Conservation (phyloP, 2,797 vertebrate genomes). For the Hirundo rustica region DNA sequence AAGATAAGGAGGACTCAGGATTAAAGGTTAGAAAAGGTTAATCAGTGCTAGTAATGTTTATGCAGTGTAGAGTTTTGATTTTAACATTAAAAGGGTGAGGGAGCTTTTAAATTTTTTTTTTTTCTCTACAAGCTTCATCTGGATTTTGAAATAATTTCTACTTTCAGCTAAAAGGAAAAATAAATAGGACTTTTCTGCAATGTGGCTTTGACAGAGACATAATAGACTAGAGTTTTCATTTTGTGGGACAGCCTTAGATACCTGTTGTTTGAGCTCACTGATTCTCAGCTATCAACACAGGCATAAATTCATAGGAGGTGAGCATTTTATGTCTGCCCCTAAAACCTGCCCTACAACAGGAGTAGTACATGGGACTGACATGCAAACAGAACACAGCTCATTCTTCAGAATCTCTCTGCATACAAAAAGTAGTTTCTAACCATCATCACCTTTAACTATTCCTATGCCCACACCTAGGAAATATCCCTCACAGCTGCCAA, state of each 20-base stretch:
- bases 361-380: neutral
- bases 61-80: neutral
- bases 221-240: neutral
- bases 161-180: neutral
- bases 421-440: neutral
- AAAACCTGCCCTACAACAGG: neutral
- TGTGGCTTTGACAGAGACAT: neutral
- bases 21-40: neutral
- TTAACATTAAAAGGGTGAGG: neutral
- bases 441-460: neutral
- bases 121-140: neutral
- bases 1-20: neutral
- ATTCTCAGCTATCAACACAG: neutral
- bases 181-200: neutral
- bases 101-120: fast-evolving
- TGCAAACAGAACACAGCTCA: neutral
- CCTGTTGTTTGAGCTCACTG: neutral
- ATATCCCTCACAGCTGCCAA: neutral
- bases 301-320: neutral
- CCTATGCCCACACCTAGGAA: neutral
- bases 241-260: neutral
- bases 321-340: neutral
- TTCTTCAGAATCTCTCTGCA: neutral
- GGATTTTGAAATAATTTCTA: neutral
- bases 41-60: neutral